Evolutionary conservation across 1,140 invertebrate species (phyloP), one percentile per base, ranked within the genome.

Genomic region (Dreissena rostriformis): DNA sequence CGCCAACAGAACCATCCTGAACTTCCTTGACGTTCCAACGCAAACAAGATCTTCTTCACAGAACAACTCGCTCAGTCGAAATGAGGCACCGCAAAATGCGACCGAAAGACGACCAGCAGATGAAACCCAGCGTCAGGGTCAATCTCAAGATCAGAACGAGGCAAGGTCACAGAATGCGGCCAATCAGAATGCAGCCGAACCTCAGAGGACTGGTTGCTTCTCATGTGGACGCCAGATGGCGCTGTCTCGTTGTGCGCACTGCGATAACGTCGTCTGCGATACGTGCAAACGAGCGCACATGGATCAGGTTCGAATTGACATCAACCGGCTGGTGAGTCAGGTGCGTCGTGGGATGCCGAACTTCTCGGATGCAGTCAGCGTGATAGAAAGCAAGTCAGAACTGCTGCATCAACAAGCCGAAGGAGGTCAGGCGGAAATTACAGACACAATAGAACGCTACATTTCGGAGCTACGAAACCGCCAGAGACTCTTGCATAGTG

Each of bases 251-350:
- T 99, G 98, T 94, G 96, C 96, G 22, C 98, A 99, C 94, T 99
- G 98, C 94, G 98, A 94, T 96, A 98, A 94, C 96, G 98, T 96
- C 96, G 97, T 91, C 96, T 98, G 95, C 95, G 96, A 91, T 95
- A 98, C 94, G 96, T 98, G 95, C 97, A 98, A 94, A 85, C 96
- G 97, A 75, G 97, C 97, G 22, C 98, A 99, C 93, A 97, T 99
- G 96, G 98, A 99, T 91, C 98, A 99, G 71, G 94, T 99, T 17
- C 95, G 98, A 79, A 95, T 98, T 74, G 98, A 99, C 95, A 98
- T 99, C 11, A 94, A 96, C 52, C 96, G 98, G 90, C 97, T 99
- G 63, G 98, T 98, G 92, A 97, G 97, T 93, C 97, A 98, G 95
- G 96, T 96, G 89, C 92, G 92, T 94, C 73, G 95, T 88, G 95